Evolutionary conservation across 2,888 invertebrate genomes (phyloP).

Genomic region (Aromia moschata): DNA sequence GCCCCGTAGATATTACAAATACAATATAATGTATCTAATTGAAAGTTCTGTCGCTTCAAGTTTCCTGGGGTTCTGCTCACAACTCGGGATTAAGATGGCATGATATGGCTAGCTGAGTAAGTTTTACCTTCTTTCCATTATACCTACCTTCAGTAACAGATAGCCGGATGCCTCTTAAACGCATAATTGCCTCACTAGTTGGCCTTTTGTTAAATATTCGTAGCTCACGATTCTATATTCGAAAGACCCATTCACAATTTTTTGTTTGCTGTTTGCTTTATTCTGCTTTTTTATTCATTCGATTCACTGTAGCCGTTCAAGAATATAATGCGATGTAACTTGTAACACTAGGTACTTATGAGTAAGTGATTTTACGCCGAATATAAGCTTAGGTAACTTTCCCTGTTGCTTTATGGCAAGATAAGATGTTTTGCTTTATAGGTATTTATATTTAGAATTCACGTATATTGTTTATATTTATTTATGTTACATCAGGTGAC

Average conservation of each 20-base stretch:
- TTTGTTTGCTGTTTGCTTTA: constrained; percentile 19
- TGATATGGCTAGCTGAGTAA: constrained; percentile 53
- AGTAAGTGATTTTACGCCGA: neutral
- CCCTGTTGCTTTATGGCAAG: too few species aligned
- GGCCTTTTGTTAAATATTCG: constrained; percentile 25
- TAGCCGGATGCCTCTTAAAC: constrained; percentile 33
- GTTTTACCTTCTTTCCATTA: constrained; percentile 36
- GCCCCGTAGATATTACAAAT: constrained; percentile 33
- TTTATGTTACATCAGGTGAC: too few species aligned
- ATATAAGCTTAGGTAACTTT: too few species aligned
- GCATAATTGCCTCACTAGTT: constrained; percentile 25
- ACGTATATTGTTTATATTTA: too few species aligned
- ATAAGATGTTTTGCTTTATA: too few species aligned
- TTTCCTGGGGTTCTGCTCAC: constrained; percentile 43
- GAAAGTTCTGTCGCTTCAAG: constrained; percentile 52
- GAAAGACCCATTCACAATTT: constrained; percentile 16
- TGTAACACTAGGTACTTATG: neutral
- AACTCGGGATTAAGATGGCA: constrained; percentile 55
- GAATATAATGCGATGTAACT: constrained; percentile 4
- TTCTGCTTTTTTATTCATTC: constrained; percentile 18
- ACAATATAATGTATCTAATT: constrained; percentile 49
- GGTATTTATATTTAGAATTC: too few species aligned
- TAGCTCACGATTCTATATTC: constrained; percentile 16
- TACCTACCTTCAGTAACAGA: constrained; percentile 39
- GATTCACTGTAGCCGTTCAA: constrained; percentile 18